phyloP scores from a whole-genome alignment of 2,113 vertebrate genomes.

The Cochlearius cochlearius region DNA sequence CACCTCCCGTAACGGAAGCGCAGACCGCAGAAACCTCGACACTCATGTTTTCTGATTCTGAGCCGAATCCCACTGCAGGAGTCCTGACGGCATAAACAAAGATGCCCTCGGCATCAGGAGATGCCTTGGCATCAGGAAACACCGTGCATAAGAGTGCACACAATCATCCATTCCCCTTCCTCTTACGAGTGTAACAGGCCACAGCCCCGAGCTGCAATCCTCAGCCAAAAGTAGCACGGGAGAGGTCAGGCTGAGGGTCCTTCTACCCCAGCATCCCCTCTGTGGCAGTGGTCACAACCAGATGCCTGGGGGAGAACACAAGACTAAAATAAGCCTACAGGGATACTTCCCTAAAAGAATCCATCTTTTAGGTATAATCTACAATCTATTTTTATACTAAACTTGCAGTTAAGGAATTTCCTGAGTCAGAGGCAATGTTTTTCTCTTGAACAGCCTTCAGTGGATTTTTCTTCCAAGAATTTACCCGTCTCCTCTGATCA shows the following conservation, averaged over 20 bases:
- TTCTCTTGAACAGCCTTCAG: neutral
- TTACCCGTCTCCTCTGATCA: neutral
- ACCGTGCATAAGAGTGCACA: fast-evolving
- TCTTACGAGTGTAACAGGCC: fast-evolving
- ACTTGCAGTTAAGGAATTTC: neutral
- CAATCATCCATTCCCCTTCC: neutral
- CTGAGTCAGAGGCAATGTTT: neutral
- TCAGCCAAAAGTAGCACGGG: neutral
- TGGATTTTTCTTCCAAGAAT: neutral
- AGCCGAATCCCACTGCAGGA: neutral
- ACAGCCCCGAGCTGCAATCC: neutral
- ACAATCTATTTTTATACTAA: neutral
- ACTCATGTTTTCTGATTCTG: neutral
- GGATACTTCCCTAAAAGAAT: neutral
- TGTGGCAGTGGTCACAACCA: neutral
- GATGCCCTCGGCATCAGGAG: neutral
- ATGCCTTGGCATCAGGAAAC: neutral
- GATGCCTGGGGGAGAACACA: neutral
- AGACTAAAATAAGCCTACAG: neutral
- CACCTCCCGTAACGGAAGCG: neutral
- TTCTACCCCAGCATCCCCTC: neutral
- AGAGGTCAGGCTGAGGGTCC: neutral
- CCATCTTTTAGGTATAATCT: neutral
- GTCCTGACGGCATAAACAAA: fast-evolving
- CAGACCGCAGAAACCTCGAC: neutral